phyloP scores from a whole-genome alignment of 2,113 vertebrate genomes.

The Nothocercus julius region DNA sequence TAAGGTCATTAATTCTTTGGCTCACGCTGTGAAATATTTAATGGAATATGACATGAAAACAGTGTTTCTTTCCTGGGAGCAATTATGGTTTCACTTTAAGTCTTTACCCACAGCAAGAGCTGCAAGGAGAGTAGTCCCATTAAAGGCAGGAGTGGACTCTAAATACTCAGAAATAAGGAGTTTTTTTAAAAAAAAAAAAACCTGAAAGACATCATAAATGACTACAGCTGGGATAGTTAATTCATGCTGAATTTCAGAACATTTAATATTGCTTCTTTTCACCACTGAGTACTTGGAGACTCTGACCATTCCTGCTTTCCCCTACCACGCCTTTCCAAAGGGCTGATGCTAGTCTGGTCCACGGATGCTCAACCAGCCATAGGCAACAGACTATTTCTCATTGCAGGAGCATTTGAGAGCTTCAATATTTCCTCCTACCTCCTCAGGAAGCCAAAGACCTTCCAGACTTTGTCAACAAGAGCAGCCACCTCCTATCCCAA shows the following conservation, averaged over 20 bases:
- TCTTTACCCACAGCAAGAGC: conserved; percentile 41
- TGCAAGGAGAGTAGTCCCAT: conserved; percentile 24
- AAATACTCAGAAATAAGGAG: conserved; percentile 10
- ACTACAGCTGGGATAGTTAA: background rate
- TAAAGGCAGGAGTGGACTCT: conserved; percentile 31
- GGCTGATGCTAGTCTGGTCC: background rate
- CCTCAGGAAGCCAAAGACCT: background rate
- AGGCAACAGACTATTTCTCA: background rate
- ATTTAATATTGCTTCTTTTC: background rate
- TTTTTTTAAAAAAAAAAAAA: background rate
- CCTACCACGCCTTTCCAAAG: background rate
- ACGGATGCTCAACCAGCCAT: fast-evolving
- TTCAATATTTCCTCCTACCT: background rate
- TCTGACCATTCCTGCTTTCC: background rate
- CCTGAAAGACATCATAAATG: background rate
- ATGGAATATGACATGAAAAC: conserved; percentile 67
- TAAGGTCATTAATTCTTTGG: conserved; percentile 49
- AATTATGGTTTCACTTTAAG: conserved; percentile 55
- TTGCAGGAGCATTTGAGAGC: background rate
- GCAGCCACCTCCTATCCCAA: background rate
- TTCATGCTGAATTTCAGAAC: background rate
- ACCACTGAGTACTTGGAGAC: background rate
- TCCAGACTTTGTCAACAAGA: background rate
- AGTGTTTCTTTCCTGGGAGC: conserved; percentile 43
- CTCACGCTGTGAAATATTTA: conserved; percentile 40